A percentile compares a stretch with the other conserved stretches of the same genome.
These are phyloP conservation scores for Willowsia nigromaculata DNA, from an alignment of 2,888 invertebrate genomes.

Conservation along the genomic window DNA sequence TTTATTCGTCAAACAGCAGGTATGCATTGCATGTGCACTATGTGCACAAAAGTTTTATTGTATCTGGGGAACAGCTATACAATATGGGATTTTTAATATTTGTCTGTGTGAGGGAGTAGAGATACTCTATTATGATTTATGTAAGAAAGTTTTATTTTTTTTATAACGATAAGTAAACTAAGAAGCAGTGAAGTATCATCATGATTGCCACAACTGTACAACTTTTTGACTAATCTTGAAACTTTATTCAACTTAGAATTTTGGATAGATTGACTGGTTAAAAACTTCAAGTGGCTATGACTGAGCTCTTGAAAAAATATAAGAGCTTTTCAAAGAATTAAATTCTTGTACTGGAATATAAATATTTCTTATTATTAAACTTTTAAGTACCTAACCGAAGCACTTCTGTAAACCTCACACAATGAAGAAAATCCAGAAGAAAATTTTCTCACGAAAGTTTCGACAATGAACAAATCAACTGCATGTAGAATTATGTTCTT, in stretches of 20 bases:
- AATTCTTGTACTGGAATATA: neutral
- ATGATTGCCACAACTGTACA: neutral
- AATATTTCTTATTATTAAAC: neutral
- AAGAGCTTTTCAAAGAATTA: constrained; percentile 23
- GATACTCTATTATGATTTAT: neutral
- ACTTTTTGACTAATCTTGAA: no score
- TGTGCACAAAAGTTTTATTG: neutral
- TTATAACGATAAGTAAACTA: neutral
- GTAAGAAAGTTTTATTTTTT: neutral
- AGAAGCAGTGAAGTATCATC: neutral
- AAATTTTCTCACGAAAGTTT: neutral
- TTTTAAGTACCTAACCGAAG: neutral
- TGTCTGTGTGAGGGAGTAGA: neutral
- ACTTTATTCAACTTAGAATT: neutral
- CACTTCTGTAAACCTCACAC: neutral
- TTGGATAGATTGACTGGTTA: neutral
- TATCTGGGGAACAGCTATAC: neutral
- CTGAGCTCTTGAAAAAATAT: neutral
- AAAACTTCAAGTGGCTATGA: neutral
- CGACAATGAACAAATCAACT: neutral
- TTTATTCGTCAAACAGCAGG: constrained; percentile 27
- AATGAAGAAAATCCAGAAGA: neutral
- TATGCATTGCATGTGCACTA: neutral
- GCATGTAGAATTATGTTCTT: neutral
- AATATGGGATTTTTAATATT: neutral